Base-by-base conservation (phyloP, 1,140 invertebrate species). In the Caenorhabditis remanei region DNA sequence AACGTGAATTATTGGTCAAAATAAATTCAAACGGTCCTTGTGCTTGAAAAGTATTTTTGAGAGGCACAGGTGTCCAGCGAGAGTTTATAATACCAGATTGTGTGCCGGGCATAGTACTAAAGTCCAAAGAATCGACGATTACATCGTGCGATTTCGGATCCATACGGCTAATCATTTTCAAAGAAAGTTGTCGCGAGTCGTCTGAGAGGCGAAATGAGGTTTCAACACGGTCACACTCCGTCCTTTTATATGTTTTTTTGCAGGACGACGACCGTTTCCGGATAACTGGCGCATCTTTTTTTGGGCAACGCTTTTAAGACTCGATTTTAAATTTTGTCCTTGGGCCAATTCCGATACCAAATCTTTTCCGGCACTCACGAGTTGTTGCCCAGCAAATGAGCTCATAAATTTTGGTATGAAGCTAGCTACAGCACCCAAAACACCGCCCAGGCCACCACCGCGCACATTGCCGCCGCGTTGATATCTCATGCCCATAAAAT, bases 401-500 rank as follows among this genome's bases (percentile, higher is more conserved):
- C 14, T 63, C 14, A 63, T 5, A 32, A 63, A 32, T 63, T 40
- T 63, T 40, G 61, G 61, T 40, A 63, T 4, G 14, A 63, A 21
- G 14, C 61, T 21, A 4, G 24, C 24, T 4, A 32, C 24, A 32
- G 24, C 61, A 32, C 61, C 14, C 6, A 63, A 13, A 4, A 63
- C 14, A 32, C 61, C 61, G 7, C 61, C 61, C 4, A 63, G 61
- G 2, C 61, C 61, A 9, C 4, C 24, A 63, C 61, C 61, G 14
- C 61, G 61, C 14, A 32, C 21, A 56, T n/a, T 56, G 4, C 61
- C 61, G 7, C 61, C 61, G 4, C 61, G n/a, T 16, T 63, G 61
- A 63, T 63, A 63, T 4, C 61, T n/a, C 61, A 63, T 63, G 5
- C 61, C 61, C 61, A 63, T 32, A 63, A 63, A 63, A 6, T 24